phyloP scores from a whole-genome alignment of 2,888 invertebrate species.

The Drosophila acutilabella region DNA sequence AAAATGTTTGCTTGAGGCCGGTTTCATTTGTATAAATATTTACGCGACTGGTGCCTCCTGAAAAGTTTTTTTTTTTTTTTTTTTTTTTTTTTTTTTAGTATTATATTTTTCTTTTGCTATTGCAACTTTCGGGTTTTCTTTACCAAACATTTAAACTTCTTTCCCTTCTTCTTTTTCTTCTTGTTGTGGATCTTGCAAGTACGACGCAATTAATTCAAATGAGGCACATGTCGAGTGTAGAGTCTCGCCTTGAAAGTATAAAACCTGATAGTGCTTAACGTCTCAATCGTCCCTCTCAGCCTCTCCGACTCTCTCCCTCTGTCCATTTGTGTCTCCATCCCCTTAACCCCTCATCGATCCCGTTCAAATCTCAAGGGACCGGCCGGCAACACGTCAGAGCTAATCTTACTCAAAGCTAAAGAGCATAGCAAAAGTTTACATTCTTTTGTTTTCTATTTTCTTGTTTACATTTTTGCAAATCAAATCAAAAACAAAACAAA shows the following conservation, averaged over 20 bases:
- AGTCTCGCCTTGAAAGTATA: slow-evolving; percentile 22
- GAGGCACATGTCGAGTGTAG: slow-evolving; percentile 15
- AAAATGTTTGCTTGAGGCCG: background rate
- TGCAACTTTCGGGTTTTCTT: slow-evolving; percentile 32
- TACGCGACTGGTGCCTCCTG: slow-evolving; percentile 12
- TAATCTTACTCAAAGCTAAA: slow-evolving; percentile 32
- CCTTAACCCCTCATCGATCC: background rate
- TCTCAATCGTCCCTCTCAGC: background rate
- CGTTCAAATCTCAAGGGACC: slow-evolving; percentile 26
- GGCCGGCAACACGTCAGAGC: slow-evolving; percentile 57
- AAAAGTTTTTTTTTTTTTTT: too few species aligned
- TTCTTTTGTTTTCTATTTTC: slow-evolving; percentile 10
- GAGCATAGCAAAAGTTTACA: slow-evolving; percentile 13
- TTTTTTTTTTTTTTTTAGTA: background rate
- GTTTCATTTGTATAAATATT: slow-evolving; percentile 28
- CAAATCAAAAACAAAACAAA: slow-evolving; percentile 3
- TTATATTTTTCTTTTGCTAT: too few species aligned
- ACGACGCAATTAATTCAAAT: slow-evolving; percentile 60
- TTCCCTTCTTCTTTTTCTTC: slow-evolving; percentile 1
- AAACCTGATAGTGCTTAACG: slow-evolving; percentile 41
- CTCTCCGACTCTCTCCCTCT: background rate
- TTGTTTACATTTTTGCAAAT: slow-evolving; percentile 33
- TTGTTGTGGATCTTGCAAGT: slow-evolving; percentile 18
- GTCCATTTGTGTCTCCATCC: too few species aligned
- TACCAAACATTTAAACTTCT: slow-evolving; percentile 40